Conservation (phyloP, 2,113 vertebrate species). For the Cyprinodon variegatus region DNA sequence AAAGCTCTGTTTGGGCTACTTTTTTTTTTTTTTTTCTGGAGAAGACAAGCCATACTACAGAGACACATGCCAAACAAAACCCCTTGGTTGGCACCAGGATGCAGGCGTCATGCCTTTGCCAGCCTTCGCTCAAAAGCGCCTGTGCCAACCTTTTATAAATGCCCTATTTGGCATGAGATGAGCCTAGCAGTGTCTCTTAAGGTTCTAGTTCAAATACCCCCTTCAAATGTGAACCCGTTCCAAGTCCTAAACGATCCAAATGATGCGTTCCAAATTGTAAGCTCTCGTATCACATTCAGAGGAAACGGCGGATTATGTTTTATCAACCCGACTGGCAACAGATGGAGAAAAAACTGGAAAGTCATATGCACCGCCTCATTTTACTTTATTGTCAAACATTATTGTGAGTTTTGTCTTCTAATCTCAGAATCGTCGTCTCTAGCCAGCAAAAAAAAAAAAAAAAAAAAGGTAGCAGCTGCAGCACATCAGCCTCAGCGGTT, state of each 20-base stretch:
- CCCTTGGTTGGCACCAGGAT: conserved; percentile 69
- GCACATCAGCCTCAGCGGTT: conserved; percentile 31
- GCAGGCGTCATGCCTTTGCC: conserved; percentile 74
- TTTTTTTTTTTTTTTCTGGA: conserved; percentile 65
- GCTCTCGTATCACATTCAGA: conserved; percentile 73
- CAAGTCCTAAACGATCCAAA: conserved; percentile 76
- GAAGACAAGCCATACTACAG: conserved; percentile 67
- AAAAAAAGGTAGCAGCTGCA: conserved; percentile 54
- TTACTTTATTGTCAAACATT: conserved; percentile 62
- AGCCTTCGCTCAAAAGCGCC: conserved; percentile 68
- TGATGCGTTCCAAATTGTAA: conserved; percentile 77
- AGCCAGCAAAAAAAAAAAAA: background rate
- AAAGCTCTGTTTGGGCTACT: conserved; percentile 66
- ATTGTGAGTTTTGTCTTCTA: conserved; percentile 56
- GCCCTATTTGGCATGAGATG: conserved; percentile 75
- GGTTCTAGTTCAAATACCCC: conserved; percentile 77
- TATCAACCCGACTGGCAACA: conserved; percentile 72
- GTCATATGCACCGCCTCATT: conserved; percentile 57
- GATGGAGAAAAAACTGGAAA: conserved; percentile 63
- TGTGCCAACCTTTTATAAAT: conserved; percentile 77
- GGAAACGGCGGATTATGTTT: conserved; percentile 73
- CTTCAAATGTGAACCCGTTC: conserved; percentile 73
- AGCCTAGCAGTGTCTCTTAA: conserved; percentile 77
- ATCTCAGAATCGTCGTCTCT: conserved; percentile 49
- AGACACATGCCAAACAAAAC: conserved; percentile 77